Base-by-base conservation (phyloP, 2,113 vertebrate genomes). In the Amazona vittata region DNA sequence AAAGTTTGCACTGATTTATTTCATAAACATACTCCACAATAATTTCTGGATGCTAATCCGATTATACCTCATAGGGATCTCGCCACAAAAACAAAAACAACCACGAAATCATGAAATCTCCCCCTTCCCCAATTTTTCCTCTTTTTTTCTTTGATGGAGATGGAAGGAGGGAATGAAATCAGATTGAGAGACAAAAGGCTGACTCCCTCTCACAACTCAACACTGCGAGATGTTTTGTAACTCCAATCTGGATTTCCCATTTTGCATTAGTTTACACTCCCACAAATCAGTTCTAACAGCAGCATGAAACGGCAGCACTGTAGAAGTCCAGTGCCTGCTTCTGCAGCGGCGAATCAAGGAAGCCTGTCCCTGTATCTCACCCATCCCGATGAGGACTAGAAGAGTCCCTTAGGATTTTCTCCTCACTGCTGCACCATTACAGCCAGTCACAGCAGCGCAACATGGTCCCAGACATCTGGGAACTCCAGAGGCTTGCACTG, bases 361-460 rank as follows among this genome's bases (percentile, higher is more conserved):
- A 80, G 19, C 24, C 59, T 28, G 4, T 9, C 44, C 47, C n/a
- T 11, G 21, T 2, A 24, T 14, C 21, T 43, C 62, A 43, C 26
- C 29, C 82, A 37, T 15, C 18, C 69, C 7, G 0, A 65, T 5
- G 20, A 79, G 62, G 63, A 65, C 26, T 67, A 70, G 52, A 46
- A 35, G 6, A 76, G 14, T 0, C 37, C 22, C 2, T 9, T 8
- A 10, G 44, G 63, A 37, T 46, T 57, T 94, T 15, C 74, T 39
- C 77, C 76, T 44, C 39, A 1, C 17, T 26, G 60, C 47, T 67
- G 74, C 70, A 73, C 71, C 6, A 0, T 1, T 5, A 10, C 31
- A 55, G 44, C 20, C 63, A 53, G 49, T 20, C 68, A 10, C n/a
- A 49, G 63, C 0, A 0, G 13, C 74, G 64, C 28, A 33, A 31